Evolutionary conservation across 2,113 vertebrate species (phyloP).

Genomic region (Phrynosoma blainvillii): DNA sequence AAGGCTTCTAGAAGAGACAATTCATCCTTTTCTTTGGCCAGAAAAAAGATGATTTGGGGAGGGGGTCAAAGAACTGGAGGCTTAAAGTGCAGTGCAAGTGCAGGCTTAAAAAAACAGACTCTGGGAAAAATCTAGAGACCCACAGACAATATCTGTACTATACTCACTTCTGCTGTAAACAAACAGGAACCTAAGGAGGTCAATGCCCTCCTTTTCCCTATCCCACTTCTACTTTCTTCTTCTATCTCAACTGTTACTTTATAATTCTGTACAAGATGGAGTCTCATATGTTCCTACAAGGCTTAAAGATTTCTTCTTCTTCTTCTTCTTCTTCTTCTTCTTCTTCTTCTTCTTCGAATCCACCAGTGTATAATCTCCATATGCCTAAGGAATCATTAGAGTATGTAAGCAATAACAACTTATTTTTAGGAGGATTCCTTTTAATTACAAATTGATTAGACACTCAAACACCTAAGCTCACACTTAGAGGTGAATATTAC

Average conservation of each 20-base stretch:
- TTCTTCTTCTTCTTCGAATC: too few species aligned
- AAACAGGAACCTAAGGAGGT: not conserved
- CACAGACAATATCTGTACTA: not conserved
- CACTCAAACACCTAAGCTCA: not conserved
- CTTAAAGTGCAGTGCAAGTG: too few species aligned
- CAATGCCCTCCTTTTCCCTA: too few species aligned
- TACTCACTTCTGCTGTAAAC: not conserved
- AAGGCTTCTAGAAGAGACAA: too few species aligned
- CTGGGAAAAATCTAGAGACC: not conserved
- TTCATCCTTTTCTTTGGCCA: too few species aligned
- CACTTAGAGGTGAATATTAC: not conserved
- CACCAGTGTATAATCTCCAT: too few species aligned
- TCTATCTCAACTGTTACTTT: not conserved
- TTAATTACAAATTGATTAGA: not conserved
- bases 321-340: too few species aligned
- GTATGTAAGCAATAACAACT: not conserved
- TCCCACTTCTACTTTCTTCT: not conserved
- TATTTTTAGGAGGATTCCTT: not conserved
- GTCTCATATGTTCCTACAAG: not conserved
- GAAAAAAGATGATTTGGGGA: too few species aligned
- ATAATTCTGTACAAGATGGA: not conserved
- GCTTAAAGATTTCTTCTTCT: not conserved
- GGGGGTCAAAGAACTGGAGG: too few species aligned
- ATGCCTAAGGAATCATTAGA: not conserved
- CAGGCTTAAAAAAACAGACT: too few species aligned